Conservation (phyloP, 1,140 invertebrate species). For the Bombus superbus region DNA sequence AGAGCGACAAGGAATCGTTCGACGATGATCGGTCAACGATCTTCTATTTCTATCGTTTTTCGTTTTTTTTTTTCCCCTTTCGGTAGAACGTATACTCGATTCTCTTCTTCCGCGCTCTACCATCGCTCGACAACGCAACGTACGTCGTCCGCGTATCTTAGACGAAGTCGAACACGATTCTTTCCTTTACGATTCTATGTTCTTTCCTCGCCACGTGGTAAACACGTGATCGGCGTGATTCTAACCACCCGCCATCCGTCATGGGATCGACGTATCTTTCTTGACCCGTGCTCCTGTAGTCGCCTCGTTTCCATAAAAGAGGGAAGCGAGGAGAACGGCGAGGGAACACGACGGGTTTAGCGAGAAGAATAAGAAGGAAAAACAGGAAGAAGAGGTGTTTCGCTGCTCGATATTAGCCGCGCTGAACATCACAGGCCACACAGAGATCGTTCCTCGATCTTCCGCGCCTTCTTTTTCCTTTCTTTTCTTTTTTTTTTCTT, state of each 20-base stretch:
- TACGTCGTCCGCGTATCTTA: background rate
- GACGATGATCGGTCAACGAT: conserved; percentile 40
- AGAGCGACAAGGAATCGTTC: conserved; percentile 55
- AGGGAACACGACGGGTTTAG: background rate
- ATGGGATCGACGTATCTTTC: conserved; percentile 60
- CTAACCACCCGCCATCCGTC: conserved; percentile 58
- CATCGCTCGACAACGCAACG: background rate
- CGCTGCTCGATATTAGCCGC: background rate
- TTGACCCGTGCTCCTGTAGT: background rate
- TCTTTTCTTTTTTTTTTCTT: background rate
- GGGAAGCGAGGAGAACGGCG: too few relatives aligned
- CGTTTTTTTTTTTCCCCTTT: background rate
- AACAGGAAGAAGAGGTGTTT: conserved; percentile 16
- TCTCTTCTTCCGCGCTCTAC: background rate
- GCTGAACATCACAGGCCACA: background rate
- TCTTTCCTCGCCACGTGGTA: background rate
- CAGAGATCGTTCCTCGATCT: background rate
- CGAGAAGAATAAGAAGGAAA: background rate
- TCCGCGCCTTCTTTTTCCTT: background rate
- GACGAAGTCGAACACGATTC: background rate
- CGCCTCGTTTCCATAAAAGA: too few relatives aligned
- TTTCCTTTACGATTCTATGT: background rate
- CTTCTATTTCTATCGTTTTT: background rate
- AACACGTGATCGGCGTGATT: conserved; percentile 17
- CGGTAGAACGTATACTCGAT: background rate